Base-by-base conservation (phyloP, 35 echinoderm and acorn worm species). In the Nesometra sesokonis region DNA sequence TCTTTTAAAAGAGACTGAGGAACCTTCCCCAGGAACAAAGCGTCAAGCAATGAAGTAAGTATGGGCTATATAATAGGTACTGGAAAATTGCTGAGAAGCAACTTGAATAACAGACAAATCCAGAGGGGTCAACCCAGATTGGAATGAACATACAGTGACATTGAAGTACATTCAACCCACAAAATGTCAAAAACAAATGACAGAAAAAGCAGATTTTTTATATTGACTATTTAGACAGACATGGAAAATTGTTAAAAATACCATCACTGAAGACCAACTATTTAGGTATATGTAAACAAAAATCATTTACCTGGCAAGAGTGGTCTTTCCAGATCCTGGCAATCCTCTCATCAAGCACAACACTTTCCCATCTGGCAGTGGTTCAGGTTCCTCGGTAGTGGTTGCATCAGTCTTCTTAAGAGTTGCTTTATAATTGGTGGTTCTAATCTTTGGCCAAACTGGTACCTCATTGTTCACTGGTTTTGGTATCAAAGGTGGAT, bases 281-380 rank as follows among this genome's bases (percentile, higher is more conserved):
- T 47, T 76, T 32, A 7, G 38, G 15, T 15, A 43, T 7, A 7
- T n/a, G n/a, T 7, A 43, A 7, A 43, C 38, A 43, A 43, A 43
- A 17, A 67, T 67, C 8, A 88, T 77, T 82, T 92, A 98, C 95
- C 90, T 93, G 79, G 95, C 95, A n/a, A 98, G 77, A 8, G 90
- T 92, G 19, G 84, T 83, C 85, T 98, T 98, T 29, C 95, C 95
- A 85, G 91, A 94, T 33, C 95, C 95, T 21, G 95, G 95, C 23
- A 79, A 82, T 17, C 95, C 95, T 82, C 95, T 88, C 92, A 98
- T 90, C 17, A 98, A 81, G 79, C 95, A 98, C 37, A 98, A 77
- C 34, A 98, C 95, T 36, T 94, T 92, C 3, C 93, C 95, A 32
- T 39, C 34, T 21, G 95, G 95, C 81, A 98, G 43, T 30, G 80